A percentile compares a stretch with the other conserved stretches of the same genome.
Conservation (phyloP, 2,888 invertebrate genomes). For the Protophormia terraenovae region DNA sequence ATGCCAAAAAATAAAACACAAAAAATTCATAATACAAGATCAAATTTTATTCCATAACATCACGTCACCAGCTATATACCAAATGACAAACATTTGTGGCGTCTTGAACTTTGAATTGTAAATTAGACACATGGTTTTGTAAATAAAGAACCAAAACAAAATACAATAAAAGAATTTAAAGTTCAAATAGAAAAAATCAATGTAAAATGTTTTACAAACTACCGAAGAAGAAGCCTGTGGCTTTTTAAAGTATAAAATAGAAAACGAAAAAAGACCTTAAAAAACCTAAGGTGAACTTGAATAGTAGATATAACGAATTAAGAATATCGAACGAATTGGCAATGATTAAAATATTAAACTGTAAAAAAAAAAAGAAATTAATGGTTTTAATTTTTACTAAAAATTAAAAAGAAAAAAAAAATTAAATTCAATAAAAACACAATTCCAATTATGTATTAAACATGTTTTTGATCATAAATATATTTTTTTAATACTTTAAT, state of each 20-base stretch:
- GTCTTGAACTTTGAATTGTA: constrained; percentile 55
- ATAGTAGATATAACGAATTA: neutral
- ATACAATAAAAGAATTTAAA: constrained; percentile 19
- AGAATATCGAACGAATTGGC: neutral
- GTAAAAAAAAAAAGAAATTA: neutral
- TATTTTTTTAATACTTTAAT: too few species aligned
- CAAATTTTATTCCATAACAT: constrained; percentile 24
- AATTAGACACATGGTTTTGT: constrained; percentile 41
- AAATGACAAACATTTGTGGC: constrained; percentile 13
- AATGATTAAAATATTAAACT: neutral
- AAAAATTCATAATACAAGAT: constrained; percentile 4
- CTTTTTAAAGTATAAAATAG: neutral
- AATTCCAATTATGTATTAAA: too few species aligned
- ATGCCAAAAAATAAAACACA: neutral
- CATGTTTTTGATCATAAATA: too few species aligned
- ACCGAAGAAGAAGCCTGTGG: neutral
- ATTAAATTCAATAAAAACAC: too few species aligned
- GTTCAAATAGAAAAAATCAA: constrained; percentile 2
- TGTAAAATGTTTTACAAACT: neutral
- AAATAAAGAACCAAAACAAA: constrained; percentile 22
- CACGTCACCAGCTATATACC: constrained; percentile 51
- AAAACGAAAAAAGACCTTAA: neutral
- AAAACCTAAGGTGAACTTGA: constrained; percentile 14
- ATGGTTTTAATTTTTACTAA: too few species aligned
- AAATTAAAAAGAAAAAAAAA: too few species aligned